Percentiles rank a stretch among this genome's conserved stretches.
Conservation (phyloP, 2,888 invertebrate genomes). For the Sericinus montela region DNA sequence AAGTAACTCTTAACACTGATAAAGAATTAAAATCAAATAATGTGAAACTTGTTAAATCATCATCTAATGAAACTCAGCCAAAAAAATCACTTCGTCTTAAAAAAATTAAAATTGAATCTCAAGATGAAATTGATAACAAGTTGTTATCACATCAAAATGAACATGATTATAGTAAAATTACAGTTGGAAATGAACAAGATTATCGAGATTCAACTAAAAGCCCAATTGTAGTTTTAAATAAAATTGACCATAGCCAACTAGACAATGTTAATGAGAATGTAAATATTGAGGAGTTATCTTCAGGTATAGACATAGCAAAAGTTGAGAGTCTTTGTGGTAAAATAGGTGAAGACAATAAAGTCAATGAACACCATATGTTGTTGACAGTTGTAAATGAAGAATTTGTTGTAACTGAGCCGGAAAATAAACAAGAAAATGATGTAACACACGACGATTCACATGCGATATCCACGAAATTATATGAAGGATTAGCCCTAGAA, state of each 20-base stretch:
- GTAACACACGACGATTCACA: neutral
- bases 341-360: neutral
- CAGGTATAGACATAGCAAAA: neutral
- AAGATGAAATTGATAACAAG: conserved; percentile 28
- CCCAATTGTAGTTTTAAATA: conserved; percentile 8
- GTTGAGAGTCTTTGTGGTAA: neutral
- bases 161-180: conserved; percentile 40
- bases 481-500: neutral
- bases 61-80: conserved; percentile 25
- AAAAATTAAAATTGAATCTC: conserved; percentile 43
- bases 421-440: neutral
- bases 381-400: conserved; percentile 4
- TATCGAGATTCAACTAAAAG: conserved; percentile 11
- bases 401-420: neutral
- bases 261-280: conserved; percentile 8
- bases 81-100: conserved; percentile 43
- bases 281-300: neutral
- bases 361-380: neutral
- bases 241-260: conserved; percentile 14
- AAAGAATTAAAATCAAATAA: conserved; percentile 22
- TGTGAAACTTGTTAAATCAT: conserved; percentile 35
- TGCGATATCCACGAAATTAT: neutral
- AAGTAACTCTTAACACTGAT: conserved; percentile 20
- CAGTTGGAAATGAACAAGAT: conserved; percentile 1
- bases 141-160: conserved; percentile 37